Conservation (phyloP, 2,113 vertebrate species). For the Megaceryle torquata region DNA sequence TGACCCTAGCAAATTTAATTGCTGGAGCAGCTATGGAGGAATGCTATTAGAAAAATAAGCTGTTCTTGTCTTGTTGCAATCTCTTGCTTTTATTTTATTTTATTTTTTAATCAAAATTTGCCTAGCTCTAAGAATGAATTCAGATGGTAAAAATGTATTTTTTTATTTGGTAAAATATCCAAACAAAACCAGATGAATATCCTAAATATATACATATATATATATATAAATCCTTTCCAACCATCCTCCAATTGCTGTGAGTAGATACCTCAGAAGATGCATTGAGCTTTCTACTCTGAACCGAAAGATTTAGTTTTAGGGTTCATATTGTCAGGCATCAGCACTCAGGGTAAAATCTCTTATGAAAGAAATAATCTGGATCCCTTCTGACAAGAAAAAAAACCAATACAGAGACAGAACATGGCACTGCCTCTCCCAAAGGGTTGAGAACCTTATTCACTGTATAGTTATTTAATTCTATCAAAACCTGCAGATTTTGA, state of each 20-base stretch:
- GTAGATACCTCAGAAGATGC: background rate
- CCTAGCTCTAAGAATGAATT: background rate
- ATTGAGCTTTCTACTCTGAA: background rate
- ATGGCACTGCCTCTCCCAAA: background rate
- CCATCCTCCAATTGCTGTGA: background rate
- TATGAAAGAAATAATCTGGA: background rate
- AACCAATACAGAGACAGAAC: background rate
- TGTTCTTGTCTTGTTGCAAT: background rate
- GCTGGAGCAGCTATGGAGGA: background rate
- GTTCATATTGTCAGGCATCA: background rate
- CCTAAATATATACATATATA: background rate
- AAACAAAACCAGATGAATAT: background rate
- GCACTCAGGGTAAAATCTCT: background rate
- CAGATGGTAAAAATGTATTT: background rate
- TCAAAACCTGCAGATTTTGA: background rate
- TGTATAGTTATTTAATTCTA: background rate
- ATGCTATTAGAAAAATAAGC: background rate
- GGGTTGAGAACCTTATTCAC: background rate
- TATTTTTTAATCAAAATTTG: background rate
- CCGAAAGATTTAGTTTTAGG: background rate
- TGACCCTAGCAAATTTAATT: background rate
- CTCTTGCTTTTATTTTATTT: background rate
- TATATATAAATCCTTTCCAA: background rate
- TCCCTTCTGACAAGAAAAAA: background rate
- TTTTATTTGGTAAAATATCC: background rate